Base-by-base conservation (phyloP, 2,888 invertebrate species). In the Nemotelus pantherinus region DNA sequence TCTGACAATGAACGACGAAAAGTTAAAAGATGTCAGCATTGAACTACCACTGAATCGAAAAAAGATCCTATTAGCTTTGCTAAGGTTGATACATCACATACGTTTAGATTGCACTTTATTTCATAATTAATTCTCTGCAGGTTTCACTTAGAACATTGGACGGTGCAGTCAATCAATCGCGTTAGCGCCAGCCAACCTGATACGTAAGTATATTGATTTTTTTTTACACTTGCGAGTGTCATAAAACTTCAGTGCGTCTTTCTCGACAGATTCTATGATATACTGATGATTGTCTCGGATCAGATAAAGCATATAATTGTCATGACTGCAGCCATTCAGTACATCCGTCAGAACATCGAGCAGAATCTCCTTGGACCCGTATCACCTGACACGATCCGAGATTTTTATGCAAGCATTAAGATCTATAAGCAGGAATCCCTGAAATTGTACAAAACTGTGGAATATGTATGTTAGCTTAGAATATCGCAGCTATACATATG, bases 101-200 rank as follows among this genome's bases (percentile, higher is more conserved):
- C 5, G 10, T 44, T 10, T 10, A 25, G 57, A 4, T 60, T 7
- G 60, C 7, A 60, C 39, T 41, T 6, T 3, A 44, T 10, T 39
- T 48, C 43, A 25, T 2, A 7, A 39, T 55, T 64, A 43, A 44
- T 4, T n/a, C 39, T 39, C 67, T 74, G n/a, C 57, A 87, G 87
- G 79, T 87, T 85, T 78, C 87, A 87, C 80, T 81, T 86, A 7
- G 82, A 85, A 82, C 86, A 86, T 72, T 87, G 86, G 87, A 83
- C 85, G 0, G 84, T 80, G 41, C 84, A 82, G 50, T 83, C 85
- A 0, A 84, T 87, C 50, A 84, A 84, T 3, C 82, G 84, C 9
- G 83, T 86, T 3, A 77, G 60, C 39, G 83, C 82, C 65, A 82
- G 79, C 63, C 80, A 81, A 0, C 77, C 81, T 47, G 84, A 84